Conservation (phyloP, 2,888 invertebrate species). For the Zele albiditarsus region DNA sequence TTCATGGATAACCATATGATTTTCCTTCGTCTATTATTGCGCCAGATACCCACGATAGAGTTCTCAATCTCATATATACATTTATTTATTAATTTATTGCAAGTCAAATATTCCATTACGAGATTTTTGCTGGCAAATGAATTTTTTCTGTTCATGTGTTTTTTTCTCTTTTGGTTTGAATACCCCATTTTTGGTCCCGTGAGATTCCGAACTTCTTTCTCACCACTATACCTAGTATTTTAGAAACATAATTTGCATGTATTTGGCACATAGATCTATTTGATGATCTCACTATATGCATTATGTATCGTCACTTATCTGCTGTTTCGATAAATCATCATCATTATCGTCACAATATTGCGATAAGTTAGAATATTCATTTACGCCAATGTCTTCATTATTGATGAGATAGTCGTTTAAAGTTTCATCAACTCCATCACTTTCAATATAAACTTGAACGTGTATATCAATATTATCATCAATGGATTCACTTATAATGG, state of each 20-base stretch:
- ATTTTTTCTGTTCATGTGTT: not conserved
- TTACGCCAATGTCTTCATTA: not conserved
- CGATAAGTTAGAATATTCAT: not conserved
- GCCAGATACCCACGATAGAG: constrained; percentile 46
- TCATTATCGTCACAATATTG: constrained; percentile 27
- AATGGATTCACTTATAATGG: constrained; percentile 27
- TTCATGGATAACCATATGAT: not conserved
- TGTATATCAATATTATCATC: constrained; percentile 2
- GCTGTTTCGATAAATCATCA: constrained; percentile 24
- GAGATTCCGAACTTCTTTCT: constrained; percentile 30
- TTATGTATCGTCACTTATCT: constrained; percentile 14
- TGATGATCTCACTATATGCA: not conserved
- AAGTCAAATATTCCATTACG: constrained; percentile 2
- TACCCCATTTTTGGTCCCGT: constrained; percentile 47
- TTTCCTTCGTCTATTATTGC: constrained; percentile 2
- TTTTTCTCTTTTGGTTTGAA: not conserved
- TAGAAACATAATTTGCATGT: not conserved
- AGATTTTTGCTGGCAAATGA: not conserved
- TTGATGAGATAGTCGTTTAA: not conserved
- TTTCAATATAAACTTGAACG: not conserved
- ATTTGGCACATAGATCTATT: constrained; percentile 5
- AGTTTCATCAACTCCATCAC: not conserved
- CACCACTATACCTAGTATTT: constrained; percentile 5
- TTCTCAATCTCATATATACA: constrained; percentile 31
- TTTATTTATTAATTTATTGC: constrained; percentile 26